Percentiles rank a stretch among this genome's conserved stretches.
Conservation (phyloP, 1,140 invertebrate genomes). For the Pollicipes pollicipes region DNA sequence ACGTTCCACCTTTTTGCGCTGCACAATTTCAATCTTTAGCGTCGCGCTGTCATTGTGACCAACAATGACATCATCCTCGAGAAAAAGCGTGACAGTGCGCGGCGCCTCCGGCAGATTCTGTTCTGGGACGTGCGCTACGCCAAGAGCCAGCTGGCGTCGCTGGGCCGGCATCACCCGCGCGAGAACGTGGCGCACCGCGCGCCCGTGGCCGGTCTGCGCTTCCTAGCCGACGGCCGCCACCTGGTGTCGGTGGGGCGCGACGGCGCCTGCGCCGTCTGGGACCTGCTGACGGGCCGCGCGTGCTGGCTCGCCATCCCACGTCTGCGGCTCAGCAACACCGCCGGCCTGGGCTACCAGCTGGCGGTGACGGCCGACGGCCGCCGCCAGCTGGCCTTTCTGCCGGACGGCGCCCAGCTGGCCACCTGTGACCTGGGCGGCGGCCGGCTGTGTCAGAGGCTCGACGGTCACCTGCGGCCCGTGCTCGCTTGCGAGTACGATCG, state of each 20-base stretch:
- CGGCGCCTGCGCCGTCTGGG: neutral
- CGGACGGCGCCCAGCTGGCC: neutral
- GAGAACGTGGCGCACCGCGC: neutral
- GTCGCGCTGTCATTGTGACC: neutral
- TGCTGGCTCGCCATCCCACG: neutral
- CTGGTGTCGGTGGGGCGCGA: neutral
- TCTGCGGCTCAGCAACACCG: neutral
- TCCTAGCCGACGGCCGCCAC: neutral
- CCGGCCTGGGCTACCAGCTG: neutral
- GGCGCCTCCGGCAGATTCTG: neutral
- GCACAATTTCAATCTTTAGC: neutral
- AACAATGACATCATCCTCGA: no score
- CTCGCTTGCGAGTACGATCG: neutral
- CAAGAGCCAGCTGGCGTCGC: neutral
- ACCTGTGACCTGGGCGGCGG: neutral
- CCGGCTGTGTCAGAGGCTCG: neutral
- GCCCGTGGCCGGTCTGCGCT: neutral
- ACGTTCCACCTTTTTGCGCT: neutral
- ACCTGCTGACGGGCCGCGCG: neutral
- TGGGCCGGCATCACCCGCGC: neutral
- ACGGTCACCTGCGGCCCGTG: neutral
- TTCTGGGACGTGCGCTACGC: conserved; percentile 1
- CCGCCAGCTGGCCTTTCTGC: neutral
- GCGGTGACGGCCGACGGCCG: neutral
- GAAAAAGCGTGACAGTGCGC: no score